Evolutionary conservation across 2,888 invertebrate species (phyloP).

Genomic region (Coleophora deauratella): DNA sequence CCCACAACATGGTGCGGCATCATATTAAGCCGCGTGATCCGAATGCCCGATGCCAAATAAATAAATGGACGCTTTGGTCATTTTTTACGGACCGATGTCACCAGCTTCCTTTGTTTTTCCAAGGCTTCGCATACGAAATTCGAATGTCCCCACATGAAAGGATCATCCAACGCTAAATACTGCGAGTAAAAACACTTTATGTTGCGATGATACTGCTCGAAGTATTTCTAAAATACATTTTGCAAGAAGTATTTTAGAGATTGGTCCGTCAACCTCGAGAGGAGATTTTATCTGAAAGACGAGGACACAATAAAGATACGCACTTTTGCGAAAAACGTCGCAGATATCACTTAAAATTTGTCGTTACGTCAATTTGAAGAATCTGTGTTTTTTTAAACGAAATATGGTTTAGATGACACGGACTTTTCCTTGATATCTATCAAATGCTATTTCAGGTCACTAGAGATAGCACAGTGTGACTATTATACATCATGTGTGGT

Average conservation of each 20-base stretch:
- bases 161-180: no score
- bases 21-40: constrained; percentile 36
- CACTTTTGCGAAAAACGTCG: constrained; percentile 30
- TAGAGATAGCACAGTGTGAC: no score
- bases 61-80: constrained; percentile 23
- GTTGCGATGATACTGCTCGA: no score
- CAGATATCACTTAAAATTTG: constrained; percentile 19
- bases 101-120: not conserved
- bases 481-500: no score
- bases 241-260: constrained; percentile 22
- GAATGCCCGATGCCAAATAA: constrained; percentile 29
- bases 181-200: no score
- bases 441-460: no score
- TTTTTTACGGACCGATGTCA: constrained; percentile 18
- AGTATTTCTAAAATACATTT: not conserved
- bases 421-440: no score
- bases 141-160: no score
- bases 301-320: constrained; percentile 28
- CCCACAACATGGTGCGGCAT: constrained; percentile 31
- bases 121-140: not conserved
- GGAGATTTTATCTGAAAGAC: constrained; percentile 41
- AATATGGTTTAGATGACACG: no score
- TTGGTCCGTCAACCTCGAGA: constrained; percentile 33
- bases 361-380: constrained; percentile 6
- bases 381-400: constrained; percentile 6